Percentiles rank a stretch among this genome's conserved stretches.
Evolutionary conservation across 2,888 invertebrate species (phyloP).

Genomic region (Luperina testacea): DNA sequence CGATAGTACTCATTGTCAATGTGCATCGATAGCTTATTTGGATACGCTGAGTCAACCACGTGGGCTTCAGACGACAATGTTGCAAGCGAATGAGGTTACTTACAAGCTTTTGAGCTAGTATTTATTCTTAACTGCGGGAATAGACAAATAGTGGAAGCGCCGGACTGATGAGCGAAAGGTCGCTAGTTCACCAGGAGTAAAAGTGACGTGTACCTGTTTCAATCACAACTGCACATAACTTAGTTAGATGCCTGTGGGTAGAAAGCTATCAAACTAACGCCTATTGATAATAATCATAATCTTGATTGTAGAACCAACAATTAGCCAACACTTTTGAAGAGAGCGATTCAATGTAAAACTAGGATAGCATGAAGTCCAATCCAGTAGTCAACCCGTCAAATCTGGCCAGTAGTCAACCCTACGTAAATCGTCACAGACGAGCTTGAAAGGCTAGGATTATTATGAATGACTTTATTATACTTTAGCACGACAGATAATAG

Average conservation of each 20-base stretch:
- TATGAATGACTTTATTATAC: conserved; percentile 24
- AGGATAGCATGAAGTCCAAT: not conserved
- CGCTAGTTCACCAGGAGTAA: not conserved
- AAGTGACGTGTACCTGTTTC: not conserved
- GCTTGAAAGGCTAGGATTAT: not conserved
- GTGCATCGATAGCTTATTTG: conserved; percentile 57
- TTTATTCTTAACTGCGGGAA: conserved; percentile 19
- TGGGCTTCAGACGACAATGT: conserved; percentile 55
- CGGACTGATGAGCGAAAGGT: not conserved
- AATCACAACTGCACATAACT: not conserved
- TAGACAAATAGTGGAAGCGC: not conserved
- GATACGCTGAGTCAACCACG: conserved; percentile 48
- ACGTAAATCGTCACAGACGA: not conserved
- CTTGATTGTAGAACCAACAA: not conserved
- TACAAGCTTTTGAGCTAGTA: conserved; percentile 11
- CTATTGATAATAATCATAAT: not conserved
- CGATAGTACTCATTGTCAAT: conserved; percentile 61
- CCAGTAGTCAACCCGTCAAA: not conserved
- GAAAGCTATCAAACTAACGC: not conserved
- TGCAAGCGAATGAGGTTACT: conserved; percentile 24
- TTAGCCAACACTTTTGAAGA: not conserved
- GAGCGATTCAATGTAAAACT: not conserved
- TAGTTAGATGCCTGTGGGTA: not conserved
- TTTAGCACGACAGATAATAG: not conserved
- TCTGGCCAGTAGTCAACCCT: not conserved